Percentiles rank a stretch among this genome's conserved stretches.
These are phyloP conservation scores for Anolis carolinensis DNA, from an alignment of 2,113 vertebrate genomes.

Conservation along the genomic window DNA sequence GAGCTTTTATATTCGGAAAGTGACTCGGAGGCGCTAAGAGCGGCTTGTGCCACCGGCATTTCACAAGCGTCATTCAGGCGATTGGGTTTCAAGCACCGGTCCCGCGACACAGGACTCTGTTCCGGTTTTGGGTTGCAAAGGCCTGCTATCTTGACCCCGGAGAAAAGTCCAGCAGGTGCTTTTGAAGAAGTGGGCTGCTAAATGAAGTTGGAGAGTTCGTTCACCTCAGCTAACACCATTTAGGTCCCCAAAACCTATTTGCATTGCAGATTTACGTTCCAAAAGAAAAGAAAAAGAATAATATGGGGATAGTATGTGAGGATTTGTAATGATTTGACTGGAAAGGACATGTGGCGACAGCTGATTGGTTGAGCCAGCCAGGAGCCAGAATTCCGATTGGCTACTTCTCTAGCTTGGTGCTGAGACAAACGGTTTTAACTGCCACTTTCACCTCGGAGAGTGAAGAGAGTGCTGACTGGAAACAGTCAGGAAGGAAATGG, in stretches of 20 bases:
- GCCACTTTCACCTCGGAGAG: no score
- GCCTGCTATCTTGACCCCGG: fast-evolving
- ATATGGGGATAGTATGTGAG: no score
- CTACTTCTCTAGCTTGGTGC: no score
- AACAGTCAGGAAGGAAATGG: no score
- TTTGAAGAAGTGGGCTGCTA: not conserved
- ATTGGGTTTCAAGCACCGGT: not conserved
- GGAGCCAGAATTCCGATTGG: no score
- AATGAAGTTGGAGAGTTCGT: not conserved
- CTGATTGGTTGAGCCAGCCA: no score
- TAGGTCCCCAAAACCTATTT: fast-evolving
- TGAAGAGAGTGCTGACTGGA: no score
- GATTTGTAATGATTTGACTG: no score
- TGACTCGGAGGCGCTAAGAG: not conserved
- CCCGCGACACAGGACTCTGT: not conserved
- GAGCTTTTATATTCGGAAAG: not conserved
- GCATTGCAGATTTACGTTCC: not conserved
- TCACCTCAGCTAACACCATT: not conserved
- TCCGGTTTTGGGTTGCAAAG: not conserved
- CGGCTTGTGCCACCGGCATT: not conserved
- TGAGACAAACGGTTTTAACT: no score
- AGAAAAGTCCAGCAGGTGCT: not conserved
- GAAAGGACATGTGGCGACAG: no score
- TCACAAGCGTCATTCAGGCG: fast-evolving
- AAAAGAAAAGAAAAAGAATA: no score